phyloP scores from a whole-genome alignment of 2,113 vertebrate genomes.

The Oreochromis niloticus region DNA sequence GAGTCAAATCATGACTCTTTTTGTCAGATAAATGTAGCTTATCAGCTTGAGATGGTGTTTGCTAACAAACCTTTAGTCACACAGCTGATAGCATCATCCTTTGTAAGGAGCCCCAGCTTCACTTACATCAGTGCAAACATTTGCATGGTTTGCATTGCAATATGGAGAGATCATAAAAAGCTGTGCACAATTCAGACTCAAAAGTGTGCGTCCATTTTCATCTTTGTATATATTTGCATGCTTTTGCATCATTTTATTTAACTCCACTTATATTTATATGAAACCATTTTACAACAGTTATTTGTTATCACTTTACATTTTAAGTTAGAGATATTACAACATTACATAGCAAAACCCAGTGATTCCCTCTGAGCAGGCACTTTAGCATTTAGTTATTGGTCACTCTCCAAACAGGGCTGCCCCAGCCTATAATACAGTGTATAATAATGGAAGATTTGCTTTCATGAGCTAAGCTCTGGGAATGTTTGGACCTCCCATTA shows the following conservation, averaged over 20 bases:
- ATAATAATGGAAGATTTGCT: conserved; percentile 73
- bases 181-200: neutral
- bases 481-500: conserved; percentile 77
- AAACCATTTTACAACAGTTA: neutral
- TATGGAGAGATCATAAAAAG: neutral
- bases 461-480: conserved; percentile 64
- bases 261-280: neutral
- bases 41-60: neutral
- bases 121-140: neutral
- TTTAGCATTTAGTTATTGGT: conserved; percentile 55
- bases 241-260: neutral
- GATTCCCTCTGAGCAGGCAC: neutral
- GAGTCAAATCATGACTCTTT: neutral
- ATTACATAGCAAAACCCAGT: neutral
- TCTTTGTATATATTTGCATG: neutral
- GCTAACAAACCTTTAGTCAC: neutral
- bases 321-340: neutral
- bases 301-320: neutral
- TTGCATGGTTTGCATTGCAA: neutral
- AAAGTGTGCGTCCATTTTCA: neutral
- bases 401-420: conserved; percentile 46
- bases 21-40: neutral
- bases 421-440: conserved; percentile 50
- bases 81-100: neutral
- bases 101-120: neutral